Base-by-base conservation (phyloP, 2,797 vertebrate genomes). In the Columba guinea region DNA sequence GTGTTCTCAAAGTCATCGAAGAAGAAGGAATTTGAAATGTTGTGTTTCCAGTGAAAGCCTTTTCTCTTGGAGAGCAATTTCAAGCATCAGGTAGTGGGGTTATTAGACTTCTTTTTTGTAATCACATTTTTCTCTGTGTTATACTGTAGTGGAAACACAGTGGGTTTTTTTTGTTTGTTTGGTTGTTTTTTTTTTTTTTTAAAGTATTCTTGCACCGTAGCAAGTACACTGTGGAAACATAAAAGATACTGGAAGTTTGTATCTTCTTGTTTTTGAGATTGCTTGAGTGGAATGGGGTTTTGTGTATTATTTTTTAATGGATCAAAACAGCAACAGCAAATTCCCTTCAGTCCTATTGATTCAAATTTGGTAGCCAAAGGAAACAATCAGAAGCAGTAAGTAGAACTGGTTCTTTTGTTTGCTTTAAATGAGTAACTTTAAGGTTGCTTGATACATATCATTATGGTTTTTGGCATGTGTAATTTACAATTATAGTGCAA, bases 11-110 rank as follows among this genome's bases (percentile, higher is more conserved):
- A 90, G 86, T 90, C 83, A 87, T 63, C 92, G 92, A 92, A 93
- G 84, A 96, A 89, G 87, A 86, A 94, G 62, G 53, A 69, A 95
- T 71, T 80, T 83, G 84, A 96, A 94, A 96, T 93, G 0, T 89
- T 79, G 76, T 95, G 59, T 93, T 91, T 92, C 30, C 69, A 76
- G 55, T 58, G 26, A 85, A 86, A 64, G 39, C 51, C 44, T 85
- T 67, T 94, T 89, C 77, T 81, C 79, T 90, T 89, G 83, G 82
- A 94, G 74, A 69, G 35, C 67, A 81, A 87, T 91, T 94, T 95
- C n/a, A 88, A 82, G 11, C 37, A 90, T 79, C 83, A 93, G 74
- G 23, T 41, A 87, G 32, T 65, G 62, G 13, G 34, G 17, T 89
- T 74, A 68, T 93, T 85, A 68, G 74, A 58, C 9, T 23, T 53